phyloP scores from a whole-genome alignment of 1,140 invertebrate species.

The Sycophaga agraensis region DNA sequence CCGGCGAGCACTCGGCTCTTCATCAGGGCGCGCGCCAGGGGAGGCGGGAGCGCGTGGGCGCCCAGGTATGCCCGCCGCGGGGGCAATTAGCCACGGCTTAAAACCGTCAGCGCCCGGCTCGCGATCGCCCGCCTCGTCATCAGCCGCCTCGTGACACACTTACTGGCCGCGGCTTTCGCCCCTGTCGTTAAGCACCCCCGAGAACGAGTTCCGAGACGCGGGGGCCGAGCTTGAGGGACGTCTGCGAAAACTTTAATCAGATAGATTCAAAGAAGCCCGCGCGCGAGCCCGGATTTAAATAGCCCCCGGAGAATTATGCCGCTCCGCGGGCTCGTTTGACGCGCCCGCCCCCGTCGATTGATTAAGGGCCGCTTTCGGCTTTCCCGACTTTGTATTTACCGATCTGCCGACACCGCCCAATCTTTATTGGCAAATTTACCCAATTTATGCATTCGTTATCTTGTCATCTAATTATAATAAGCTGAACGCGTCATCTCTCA shows the following conservation, averaged over 20 bases:
- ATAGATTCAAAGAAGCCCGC: not conserved
- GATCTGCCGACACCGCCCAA: too few species aligned
- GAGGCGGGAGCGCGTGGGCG: not conserved
- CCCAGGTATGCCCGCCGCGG: not conserved
- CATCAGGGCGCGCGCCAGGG: conserved; percentile 4
- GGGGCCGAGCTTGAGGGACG: not conserved
- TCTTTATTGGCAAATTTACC: too few species aligned
- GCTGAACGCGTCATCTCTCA: too few species aligned
- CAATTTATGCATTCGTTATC: too few species aligned
- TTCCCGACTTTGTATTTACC: too few species aligned
- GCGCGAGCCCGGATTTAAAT: not conserved
- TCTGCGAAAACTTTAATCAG: conserved; percentile 6
- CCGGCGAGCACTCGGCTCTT: not conserved
- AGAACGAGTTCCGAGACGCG: not conserved
- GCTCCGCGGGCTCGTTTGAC: too few species aligned
- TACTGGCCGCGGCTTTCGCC: conserved; percentile 22
- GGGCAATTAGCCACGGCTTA: conserved; percentile 31
- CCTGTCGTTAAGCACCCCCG: conserved; percentile 17
- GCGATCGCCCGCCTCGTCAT: conserved; percentile 9
- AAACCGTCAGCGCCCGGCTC: conserved; percentile 21
- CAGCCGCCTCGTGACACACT: conserved; percentile 34
- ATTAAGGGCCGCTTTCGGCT: too few species aligned
- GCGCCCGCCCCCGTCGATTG: too few species aligned
- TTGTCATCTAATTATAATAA: too few species aligned
- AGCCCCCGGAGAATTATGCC: too few species aligned